Evolutionary conservation across 2,797 vertebrate species (phyloP).

Genomic region (Lerista edwardsae): DNA sequence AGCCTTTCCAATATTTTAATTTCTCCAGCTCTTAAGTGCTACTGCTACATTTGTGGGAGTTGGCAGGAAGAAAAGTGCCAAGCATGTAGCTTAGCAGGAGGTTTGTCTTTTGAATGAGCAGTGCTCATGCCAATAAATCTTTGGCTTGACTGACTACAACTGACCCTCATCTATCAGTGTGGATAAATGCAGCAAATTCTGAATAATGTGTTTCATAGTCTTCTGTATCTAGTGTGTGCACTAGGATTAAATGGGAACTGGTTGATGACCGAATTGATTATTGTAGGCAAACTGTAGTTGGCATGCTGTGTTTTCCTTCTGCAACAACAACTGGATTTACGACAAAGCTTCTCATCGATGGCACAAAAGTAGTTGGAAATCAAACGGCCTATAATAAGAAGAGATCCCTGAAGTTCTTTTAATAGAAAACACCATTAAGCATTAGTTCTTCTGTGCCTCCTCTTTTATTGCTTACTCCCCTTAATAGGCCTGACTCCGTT

Average conservation of each 20-base stretch:
- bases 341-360: background rate
- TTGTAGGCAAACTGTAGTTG: background rate
- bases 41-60: background rate
- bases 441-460: background rate
- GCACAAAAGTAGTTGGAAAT: slow-evolving; percentile 23
- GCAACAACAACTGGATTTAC: background rate
- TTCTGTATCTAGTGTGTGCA: background rate
- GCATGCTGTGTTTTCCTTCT: background rate
- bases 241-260: slow-evolving; percentile 4
- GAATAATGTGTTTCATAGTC: background rate
- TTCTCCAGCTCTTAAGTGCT: background rate
- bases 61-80: background rate
- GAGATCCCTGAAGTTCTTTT: slow-evolving; percentile 15
- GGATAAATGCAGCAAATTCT: background rate
- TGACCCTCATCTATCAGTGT: background rate
- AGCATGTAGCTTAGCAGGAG: background rate
- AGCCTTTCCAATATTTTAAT: background rate
- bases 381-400: background rate
- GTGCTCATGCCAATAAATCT: background rate
- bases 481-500: slow-evolving; percentile 37
- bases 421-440: slow-evolving; percentile 21
- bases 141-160: background rate
- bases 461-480: slow-evolving; percentile 40
- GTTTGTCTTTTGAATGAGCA: background rate
- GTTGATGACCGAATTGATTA: background rate